phyloP scores from a whole-genome alignment of 1,140 invertebrate genomes.

The Ostrea edulis region DNA sequence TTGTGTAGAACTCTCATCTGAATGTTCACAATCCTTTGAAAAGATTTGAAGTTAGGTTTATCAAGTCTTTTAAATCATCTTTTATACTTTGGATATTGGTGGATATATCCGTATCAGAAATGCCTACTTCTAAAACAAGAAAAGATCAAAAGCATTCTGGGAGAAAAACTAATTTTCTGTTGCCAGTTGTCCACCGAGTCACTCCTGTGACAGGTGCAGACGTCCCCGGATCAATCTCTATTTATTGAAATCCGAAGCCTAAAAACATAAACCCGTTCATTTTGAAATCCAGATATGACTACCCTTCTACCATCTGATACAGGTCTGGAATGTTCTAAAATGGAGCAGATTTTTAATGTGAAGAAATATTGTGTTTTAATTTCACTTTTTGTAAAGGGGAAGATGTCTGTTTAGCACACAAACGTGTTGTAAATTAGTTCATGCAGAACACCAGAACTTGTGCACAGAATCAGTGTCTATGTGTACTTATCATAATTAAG shows the following conservation, averaged over 20 bases:
- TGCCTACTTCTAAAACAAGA: neutral
- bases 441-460: slow-evolving; percentile 10
- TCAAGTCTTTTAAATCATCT: slow-evolving; percentile 37
- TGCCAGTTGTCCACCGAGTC: neutral
- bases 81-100: slow-evolving; percentile 20
- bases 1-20: slow-evolving; percentile 6
- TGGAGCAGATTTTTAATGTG: neutral
- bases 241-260: neutral
- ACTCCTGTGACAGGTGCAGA: neutral
- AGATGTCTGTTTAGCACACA: slow-evolving; percentile 18
- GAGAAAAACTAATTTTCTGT: neutral
- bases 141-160: slow-evolving; percentile 6
- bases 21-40: neutral
- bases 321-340: neutral
- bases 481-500: neutral
- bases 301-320: neutral
- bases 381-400: neutral
- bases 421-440: slow-evolving; percentile 30
- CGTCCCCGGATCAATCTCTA: neutral
- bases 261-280: neutral
- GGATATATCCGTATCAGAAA: neutral
- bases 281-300: slow-evolving; percentile 7
- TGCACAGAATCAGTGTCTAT: neutral
- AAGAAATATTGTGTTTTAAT: neutral
- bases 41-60: slow-evolving; percentile 13